phyloP scores from a whole-genome alignment of 2,888 invertebrate genomes.

The Hymenopus coronatus region DNA sequence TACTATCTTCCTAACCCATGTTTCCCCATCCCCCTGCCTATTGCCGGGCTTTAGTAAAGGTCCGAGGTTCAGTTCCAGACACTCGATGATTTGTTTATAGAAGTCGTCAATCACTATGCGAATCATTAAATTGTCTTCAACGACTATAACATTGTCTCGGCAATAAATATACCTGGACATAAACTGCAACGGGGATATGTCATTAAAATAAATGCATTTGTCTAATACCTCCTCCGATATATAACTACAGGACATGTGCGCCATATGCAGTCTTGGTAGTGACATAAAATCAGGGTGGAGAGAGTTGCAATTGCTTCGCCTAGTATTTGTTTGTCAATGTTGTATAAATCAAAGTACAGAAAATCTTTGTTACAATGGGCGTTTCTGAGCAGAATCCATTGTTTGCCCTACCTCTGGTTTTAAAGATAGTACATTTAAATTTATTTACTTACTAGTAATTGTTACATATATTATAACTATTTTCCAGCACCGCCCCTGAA shows the following conservation, averaged over 20 bases:
- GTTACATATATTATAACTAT: too few species aligned
- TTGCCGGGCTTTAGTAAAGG: background rate
- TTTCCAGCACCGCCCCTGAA: too few species aligned
- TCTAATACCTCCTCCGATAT: background rate
- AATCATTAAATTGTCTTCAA: background rate
- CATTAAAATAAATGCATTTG: background rate
- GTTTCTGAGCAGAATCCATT: too few species aligned
- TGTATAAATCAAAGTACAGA: background rate
- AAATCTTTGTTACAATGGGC: too few species aligned
- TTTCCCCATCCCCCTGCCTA: background rate
- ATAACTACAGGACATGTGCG: background rate
- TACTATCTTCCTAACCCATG: background rate
- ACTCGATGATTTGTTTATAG: background rate
- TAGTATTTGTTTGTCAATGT: background rate
- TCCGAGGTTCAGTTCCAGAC: background rate
- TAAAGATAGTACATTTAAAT: too few species aligned
- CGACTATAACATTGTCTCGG: background rate
- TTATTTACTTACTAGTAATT: too few species aligned
- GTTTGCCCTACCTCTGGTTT: too few species aligned
- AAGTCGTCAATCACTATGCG: background rate
- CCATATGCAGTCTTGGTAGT: background rate
- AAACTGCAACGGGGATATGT: background rate
- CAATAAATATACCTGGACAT: background rate
- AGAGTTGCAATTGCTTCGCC: background rate
- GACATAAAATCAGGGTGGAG: background rate